Percentiles rank a stretch among this genome's conserved stretches.
Evolutionary conservation across 2,888 invertebrate species (phyloP).

Genomic region (Apeira syringaria): DNA sequence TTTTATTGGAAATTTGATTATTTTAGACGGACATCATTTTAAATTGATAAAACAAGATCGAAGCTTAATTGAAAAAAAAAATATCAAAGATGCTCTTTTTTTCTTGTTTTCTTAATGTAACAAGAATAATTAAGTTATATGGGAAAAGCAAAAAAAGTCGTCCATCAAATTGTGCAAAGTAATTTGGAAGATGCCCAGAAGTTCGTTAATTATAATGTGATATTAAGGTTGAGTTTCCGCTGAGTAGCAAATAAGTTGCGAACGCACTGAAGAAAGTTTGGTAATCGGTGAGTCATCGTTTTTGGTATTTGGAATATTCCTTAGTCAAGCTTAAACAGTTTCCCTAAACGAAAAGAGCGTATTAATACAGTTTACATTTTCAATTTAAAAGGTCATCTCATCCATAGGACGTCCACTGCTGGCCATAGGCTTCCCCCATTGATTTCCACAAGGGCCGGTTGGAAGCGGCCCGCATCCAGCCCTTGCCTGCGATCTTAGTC

Average conservation of each 20-base stretch:
- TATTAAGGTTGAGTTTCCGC: constrained; percentile 15
- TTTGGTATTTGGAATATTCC: constrained; percentile 12
- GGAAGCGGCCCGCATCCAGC: too few species aligned
- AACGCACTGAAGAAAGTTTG: constrained; percentile 21
- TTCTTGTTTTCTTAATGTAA: too few species aligned
- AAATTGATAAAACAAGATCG: constrained; percentile 15
- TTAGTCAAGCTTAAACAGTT: too few species aligned
- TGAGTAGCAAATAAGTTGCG: constrained; percentile 20
- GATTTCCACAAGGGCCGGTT: too few species aligned
- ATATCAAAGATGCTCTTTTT: too few species aligned
- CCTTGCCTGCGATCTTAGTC: too few species aligned
- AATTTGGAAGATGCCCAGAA: constrained; percentile 21
- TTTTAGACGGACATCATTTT: constrained; percentile 16
- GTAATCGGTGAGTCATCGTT: constrained; percentile 21
- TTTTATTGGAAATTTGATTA: constrained; percentile 27
- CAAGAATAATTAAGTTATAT: background rate
- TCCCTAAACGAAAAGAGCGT: too few species aligned
- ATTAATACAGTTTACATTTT: too few species aligned
- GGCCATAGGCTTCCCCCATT: too few species aligned
- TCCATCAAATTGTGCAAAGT: constrained; percentile 24
- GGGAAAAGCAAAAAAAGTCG: constrained; percentile 7
- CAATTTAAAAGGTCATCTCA: too few species aligned
- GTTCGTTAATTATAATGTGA: constrained; percentile 21
- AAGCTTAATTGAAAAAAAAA: background rate
- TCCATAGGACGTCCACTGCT: too few species aligned